Conservation (phyloP, 2,888 invertebrate genomes). For the Lasioglossum lativentre region DNA sequence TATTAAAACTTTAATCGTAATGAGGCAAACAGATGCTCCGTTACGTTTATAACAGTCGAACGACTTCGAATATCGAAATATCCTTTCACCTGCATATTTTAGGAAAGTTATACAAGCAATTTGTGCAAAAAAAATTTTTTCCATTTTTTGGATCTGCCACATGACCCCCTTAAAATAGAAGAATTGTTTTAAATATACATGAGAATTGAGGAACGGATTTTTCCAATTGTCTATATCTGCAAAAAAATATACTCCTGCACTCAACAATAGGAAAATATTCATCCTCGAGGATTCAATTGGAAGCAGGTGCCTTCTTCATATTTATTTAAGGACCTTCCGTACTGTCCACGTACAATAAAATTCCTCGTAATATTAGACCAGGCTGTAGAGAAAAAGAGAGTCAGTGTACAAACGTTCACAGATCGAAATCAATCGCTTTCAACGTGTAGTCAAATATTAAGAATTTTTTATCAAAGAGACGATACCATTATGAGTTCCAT, state of each 20-base stretch:
- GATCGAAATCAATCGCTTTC: constrained; percentile 44
- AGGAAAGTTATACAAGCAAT: too few relatives aligned
- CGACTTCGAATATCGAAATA: too few relatives aligned
- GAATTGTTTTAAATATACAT: too few relatives aligned
- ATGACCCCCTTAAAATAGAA: too few relatives aligned
- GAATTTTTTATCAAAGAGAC: constrained; percentile 40
- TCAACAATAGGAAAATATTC: background rate
- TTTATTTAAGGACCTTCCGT: constrained; percentile 14
- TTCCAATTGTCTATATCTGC: background rate
- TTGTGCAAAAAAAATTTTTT: too few relatives aligned
- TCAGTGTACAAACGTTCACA: background rate
- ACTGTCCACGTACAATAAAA: constrained; percentile 23
- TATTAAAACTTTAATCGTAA: too few relatives aligned
- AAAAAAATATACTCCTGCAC: background rate
- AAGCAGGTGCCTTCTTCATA: background rate
- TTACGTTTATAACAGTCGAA: too few relatives aligned
- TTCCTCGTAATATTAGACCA: constrained; percentile 16
- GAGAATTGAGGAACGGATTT: too few relatives aligned
- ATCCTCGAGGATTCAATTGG: background rate
- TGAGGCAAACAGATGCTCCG: too few relatives aligned
- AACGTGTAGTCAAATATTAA: constrained; percentile 36
- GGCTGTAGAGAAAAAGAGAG: background rate
- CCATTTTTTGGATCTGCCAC: too few relatives aligned
- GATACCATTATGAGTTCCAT: constrained; percentile 33
- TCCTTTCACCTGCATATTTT: too few relatives aligned